Evolutionary conservation across 2,888 invertebrate species (phyloP), one percentile per base, ranked within the genome.

Genomic region (Tipula lateralis): DNA sequence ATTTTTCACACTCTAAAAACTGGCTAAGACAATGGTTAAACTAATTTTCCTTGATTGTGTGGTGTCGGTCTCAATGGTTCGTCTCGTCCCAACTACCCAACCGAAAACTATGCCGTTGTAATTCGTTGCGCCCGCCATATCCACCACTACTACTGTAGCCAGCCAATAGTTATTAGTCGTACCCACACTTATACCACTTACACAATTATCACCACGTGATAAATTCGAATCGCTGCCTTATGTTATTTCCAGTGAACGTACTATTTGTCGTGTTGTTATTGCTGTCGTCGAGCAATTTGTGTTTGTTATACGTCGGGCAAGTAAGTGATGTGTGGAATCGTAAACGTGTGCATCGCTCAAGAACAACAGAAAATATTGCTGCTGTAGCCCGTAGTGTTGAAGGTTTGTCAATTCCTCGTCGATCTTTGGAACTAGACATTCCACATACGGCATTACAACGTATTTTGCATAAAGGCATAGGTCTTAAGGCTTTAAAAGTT

Each of bases 251-350:
- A 82, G 36, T 84, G 84, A 50, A 29, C 13, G 84, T 84, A 44
- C n/a, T 83, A 34, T 83, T 83, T 36, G 34, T 12, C 39, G n/a
- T 82, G 84, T 32, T 39, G 36, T n/a, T 13, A 44, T 85, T 29
- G 39, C 39, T 30, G 29, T 84, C 13, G 85, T 85, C 29, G 87
- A 87, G 29, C 87, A 87, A 32, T 87, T 87, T 84, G 87, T 87
- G 24, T 83, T 84, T 32, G 86, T 86, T 16, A 86, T 81, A 36
- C 34, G 32, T 91, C 91, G 0, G 90, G 89, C 0, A 92, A 91
- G n/a, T n/a, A n/a, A n/a, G n/a, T n/a, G n/a, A n/a, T n/a, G n/a
- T n/a, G n/a, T n/a, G n/a, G n/a, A n/a, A n/a, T n/a, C n/a, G n/a
- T n/a, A n/a, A n/a, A n/a, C n/a, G n/a, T n/a, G n/a, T n/a, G n/a